phyloP scores from a whole-genome alignment of 1,140 invertebrate genomes.

The Zaprionus taronus region DNA sequence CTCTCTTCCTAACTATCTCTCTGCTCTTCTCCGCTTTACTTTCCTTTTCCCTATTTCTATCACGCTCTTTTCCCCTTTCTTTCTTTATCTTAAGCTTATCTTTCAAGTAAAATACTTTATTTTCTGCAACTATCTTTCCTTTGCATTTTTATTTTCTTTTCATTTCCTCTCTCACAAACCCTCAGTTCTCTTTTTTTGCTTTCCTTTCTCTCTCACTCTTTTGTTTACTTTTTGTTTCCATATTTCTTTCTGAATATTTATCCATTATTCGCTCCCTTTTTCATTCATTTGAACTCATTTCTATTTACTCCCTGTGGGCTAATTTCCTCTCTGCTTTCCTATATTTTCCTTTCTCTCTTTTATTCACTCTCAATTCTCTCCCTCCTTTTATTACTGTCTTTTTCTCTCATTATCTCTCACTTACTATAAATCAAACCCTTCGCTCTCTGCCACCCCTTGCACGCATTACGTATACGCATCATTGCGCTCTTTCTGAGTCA shows the following conservation, averaged over 20 bases:
- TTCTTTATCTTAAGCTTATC: neutral
- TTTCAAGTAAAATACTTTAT: no score
- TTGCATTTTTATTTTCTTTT: neutral
- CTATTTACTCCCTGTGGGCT: no score
- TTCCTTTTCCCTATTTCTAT: neutral
- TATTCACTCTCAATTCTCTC: no score
- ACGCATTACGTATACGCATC: conserved; percentile 26
- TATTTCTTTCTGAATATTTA: neutral
- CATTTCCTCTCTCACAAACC: neutral
- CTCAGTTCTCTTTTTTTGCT: neutral
- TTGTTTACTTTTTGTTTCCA: neutral
- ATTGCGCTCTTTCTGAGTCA: neutral
- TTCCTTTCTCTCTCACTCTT: no score
- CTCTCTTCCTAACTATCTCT: neutral
- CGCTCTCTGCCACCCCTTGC: neutral
- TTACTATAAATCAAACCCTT: neutral
- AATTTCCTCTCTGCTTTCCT: no score
- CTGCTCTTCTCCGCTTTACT: neutral
- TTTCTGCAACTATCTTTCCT: neutral
- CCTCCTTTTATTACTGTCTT: neutral
- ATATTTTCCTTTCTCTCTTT: no score
- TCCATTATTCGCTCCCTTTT: no score
- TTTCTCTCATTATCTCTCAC: neutral
- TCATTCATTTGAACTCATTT: neutral
- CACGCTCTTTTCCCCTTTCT: neutral